Evolutionary conservation across 2,797 vertebrate species (phyloP).

Genomic region (Pelobates cultripes): DNA sequence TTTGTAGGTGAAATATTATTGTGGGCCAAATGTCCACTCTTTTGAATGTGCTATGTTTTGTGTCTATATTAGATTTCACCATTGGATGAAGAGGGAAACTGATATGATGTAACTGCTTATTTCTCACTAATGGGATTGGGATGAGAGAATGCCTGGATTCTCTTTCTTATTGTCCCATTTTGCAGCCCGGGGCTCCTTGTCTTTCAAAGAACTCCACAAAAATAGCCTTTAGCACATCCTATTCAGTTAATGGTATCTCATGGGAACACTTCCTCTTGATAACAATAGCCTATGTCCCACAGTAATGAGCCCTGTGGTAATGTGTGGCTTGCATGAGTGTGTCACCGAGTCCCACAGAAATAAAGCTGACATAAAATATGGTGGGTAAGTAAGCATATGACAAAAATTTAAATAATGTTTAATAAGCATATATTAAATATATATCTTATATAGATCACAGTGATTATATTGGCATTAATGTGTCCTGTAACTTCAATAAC

Average conservation of each 20-base stretch:
- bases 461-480: too few relatives aligned
- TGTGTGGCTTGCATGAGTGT: too few relatives aligned
- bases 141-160: slow-evolving; percentile 43
- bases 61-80: slow-evolving; percentile 50
- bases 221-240: slow-evolving; percentile 40
- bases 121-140: slow-evolving; percentile 45
- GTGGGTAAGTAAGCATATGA: too few relatives aligned
- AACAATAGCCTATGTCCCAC: background rate
- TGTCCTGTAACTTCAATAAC: too few relatives aligned
- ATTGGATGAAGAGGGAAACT: slow-evolving; percentile 34
- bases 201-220: slow-evolving; percentile 53
- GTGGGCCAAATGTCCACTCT: slow-evolving; percentile 22
- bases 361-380: too few relatives aligned
- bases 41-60: slow-evolving; percentile 23
- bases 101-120: slow-evolving; percentile 51
- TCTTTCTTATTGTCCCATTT: slow-evolving; percentile 26
- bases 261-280: slow-evolving; percentile 3
- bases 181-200: slow-evolving; percentile 36
- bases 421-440: too few relatives aligned
- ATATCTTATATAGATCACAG: too few relatives aligned
- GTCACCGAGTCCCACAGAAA: too few relatives aligned
- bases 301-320: too few relatives aligned
- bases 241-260: slow-evolving; percentile 11
- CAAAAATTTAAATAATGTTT: too few relatives aligned
- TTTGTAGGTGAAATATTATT: slow-evolving; percentile 29